Conservation (phyloP, 2,113 vertebrate species). For the Xenus cinereus region DNA sequence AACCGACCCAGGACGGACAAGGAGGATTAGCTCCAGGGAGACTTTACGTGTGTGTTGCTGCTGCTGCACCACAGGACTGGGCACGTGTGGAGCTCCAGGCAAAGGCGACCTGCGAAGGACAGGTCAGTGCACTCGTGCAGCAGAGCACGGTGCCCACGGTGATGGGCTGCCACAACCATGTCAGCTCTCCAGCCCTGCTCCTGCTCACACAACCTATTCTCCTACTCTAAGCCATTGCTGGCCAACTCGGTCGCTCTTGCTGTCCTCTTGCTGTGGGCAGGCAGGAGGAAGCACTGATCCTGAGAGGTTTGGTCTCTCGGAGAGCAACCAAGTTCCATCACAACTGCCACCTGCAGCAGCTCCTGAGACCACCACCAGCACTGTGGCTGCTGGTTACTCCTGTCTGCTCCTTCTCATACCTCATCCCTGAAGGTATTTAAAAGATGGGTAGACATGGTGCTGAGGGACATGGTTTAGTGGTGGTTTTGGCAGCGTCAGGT, state of each 20-base stretch:
- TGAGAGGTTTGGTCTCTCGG: fast-evolving
- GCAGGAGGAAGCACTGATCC: not conserved
- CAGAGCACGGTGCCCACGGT: not conserved
- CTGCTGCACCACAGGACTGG: not conserved
- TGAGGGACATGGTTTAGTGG: not conserved
- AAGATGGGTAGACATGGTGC: not conserved
- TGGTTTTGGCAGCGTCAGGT: not conserved
- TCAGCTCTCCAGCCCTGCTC: not conserved
- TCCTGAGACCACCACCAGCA: not conserved
- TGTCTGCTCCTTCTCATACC: not conserved
- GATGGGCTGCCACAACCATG: not conserved
- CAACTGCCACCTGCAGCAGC: not conserved
- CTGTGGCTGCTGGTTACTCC: not conserved
- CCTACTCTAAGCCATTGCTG: not conserved
- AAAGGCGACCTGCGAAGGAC: not conserved
- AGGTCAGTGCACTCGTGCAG: not conserved
- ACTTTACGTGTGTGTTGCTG: not conserved
- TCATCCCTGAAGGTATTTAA: not conserved
- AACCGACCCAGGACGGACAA: not conserved
- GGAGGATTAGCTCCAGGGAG: not conserved
- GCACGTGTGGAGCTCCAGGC: not conserved
- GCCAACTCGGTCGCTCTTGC: not conserved
- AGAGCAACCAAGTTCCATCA: not conserved
- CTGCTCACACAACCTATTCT: not conserved
- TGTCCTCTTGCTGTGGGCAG: not conserved